phyloP scores from a whole-genome alignment of 2,888 invertebrate genomes.

The Hypomecis punctinalis region DNA sequence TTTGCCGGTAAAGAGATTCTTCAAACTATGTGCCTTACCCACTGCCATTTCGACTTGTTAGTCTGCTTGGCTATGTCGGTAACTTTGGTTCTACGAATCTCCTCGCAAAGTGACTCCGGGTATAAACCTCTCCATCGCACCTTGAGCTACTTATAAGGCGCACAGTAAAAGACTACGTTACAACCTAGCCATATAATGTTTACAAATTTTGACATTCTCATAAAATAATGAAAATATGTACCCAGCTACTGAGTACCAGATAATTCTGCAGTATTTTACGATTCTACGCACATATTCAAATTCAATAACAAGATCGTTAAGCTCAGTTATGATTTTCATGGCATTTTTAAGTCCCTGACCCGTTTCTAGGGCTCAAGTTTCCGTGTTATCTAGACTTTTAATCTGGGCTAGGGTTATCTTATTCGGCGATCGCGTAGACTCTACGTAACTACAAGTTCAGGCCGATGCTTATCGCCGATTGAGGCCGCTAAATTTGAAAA shows the following conservation, averaged over 20 bases:
- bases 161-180: neutral
- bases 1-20: neutral
- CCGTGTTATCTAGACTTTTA: constrained; percentile 65
- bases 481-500: constrained; percentile 41
- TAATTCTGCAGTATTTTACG: constrained; percentile 29
- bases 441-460: constrained; percentile 67
- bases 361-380: constrained; percentile 65
- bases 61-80: too few relatives aligned
- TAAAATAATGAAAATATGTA: constrained; percentile 1
- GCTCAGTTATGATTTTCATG: constrained; percentile 46
- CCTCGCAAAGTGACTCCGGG: too few relatives aligned
- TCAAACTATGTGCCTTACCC: too few relatives aligned
- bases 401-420: constrained; percentile 71
- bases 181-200: neutral
- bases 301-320: constrained; percentile 33
- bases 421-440: constrained; percentile 56
- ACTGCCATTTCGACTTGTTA: too few relatives aligned
- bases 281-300: constrained; percentile 10
- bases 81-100: too few relatives aligned
- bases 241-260: constrained; percentile 18
- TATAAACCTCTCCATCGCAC: too few relatives aligned
- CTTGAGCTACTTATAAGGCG: too few relatives aligned
- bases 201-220: neutral
- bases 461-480: constrained; percentile 57
- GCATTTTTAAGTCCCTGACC: constrained; percentile 67